A percentile compares a stretch with the other conserved stretches of the same genome.
Evolutionary conservation across 2,113 vertebrate species (phyloP).

Genomic region (Gopherus evgoodei): DNA sequence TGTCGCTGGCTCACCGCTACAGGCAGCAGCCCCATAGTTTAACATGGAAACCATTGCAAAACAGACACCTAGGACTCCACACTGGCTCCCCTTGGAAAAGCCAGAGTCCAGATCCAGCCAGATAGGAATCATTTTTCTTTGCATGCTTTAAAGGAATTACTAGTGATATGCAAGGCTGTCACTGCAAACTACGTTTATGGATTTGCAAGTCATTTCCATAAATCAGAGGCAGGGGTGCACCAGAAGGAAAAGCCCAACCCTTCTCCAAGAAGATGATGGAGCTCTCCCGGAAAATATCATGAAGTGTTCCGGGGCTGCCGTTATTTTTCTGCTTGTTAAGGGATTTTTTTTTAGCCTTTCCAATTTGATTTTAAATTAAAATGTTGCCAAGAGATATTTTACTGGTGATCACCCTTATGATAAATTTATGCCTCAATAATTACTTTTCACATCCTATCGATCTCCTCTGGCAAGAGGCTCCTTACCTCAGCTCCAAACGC

Average conservation of each 20-base stretch:
- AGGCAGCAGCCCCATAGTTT: slow-evolving; percentile 47
- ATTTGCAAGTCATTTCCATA: slow-evolving; percentile 80
- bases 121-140: slow-evolving; percentile 80
- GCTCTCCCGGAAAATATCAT: slow-evolving; percentile 79
- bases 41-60: slow-evolving; percentile 65
- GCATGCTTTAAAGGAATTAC: slow-evolving; percentile 81
- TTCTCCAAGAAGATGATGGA: slow-evolving; percentile 73
- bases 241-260: slow-evolving; percentile 69
- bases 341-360: slow-evolving; percentile 58
- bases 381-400: slow-evolving; percentile 80
- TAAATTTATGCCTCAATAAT: slow-evolving; percentile 84
- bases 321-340: slow-evolving; percentile 86
- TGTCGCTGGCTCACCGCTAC: slow-evolving; percentile 46
- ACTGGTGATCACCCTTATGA: slow-evolving; percentile 82
- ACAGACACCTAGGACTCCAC: slow-evolving; percentile 70
- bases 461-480: slow-evolving; percentile 65
- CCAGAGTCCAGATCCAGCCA: slow-evolving; percentile 62
- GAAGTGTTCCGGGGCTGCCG: slow-evolving; percentile 78
- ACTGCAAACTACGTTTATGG: slow-evolving; percentile 80
- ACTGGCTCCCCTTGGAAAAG: slow-evolving; percentile 76
- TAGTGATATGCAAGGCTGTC: slow-evolving; percentile 77
- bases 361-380: slow-evolving; percentile 84
- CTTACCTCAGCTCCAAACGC: neutral
- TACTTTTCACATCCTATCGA: slow-evolving; percentile 78
- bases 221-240: slow-evolving; percentile 76